A percentile compares a stretch with the other conserved stretches of the same genome.
These are phyloP conservation scores for Stegastes partitus DNA, from an alignment of 2,113 vertebrate species.

Conservation along the genomic window DNA sequence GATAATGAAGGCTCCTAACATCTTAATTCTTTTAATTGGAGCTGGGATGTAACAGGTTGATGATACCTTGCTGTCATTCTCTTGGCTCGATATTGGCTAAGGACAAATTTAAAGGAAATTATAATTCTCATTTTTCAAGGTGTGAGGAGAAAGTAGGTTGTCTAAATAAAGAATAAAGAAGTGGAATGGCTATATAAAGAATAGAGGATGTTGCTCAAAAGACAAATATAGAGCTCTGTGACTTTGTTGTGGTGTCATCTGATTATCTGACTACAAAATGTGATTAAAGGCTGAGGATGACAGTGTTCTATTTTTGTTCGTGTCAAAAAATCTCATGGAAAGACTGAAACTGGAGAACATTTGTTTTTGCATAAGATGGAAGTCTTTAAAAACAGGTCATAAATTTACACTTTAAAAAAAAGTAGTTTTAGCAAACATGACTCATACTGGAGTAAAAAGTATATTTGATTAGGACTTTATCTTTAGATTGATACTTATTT, in stretches of 20 bases:
- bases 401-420: neutral
- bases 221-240: neutral
- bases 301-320: no score
- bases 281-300: no score
- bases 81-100: constrained; percentile 35
- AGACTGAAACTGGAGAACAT: no score
- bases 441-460: neutral
- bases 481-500: neutral
- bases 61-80: constrained; percentile 54
- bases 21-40: constrained; percentile 84
- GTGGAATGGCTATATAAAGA: no score
- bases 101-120: constrained; percentile 5
- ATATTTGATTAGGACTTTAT: neutral
- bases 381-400: neutral
- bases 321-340: no score
- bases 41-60: constrained; percentile 65
- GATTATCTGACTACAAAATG: no score
- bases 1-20: constrained; percentile 81
- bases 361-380: no score
- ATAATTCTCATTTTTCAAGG: constrained; percentile 12
- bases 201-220: neutral
- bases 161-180: constrained; percentile 5
- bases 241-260: no score
- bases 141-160: neutral
- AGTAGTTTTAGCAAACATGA: neutral